phyloP scores from a whole-genome alignment of 2,797 vertebrate species.

The Vipera latastei region DNA sequence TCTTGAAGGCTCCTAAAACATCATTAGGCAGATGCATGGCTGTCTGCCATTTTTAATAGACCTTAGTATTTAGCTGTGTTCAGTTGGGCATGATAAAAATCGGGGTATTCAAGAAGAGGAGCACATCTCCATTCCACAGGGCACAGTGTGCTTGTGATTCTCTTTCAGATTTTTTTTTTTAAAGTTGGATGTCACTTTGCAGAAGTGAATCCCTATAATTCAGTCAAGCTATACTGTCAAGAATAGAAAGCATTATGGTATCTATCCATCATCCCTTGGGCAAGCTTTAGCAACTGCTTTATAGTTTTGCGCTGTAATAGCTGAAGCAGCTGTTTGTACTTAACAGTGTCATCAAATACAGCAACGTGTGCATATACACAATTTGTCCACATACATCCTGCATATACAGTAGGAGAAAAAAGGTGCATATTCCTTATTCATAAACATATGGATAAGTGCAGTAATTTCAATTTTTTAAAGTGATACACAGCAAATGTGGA shows the following conservation, averaged over 20 bases:
- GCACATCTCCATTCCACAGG: not conserved
- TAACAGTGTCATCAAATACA: not conserved
- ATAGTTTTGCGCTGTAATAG: not conserved
- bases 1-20: conserved; percentile 24
- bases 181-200: not conserved
- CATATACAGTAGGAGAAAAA: too few relatives aligned
- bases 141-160: not conserved
- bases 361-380: not conserved
- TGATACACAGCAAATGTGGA: not conserved
- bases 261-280: not conserved
- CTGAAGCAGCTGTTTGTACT: not conserved
- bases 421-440: not conserved
- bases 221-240: not conserved
- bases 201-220: conserved; percentile 17
- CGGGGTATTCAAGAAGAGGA: conserved; percentile 27
- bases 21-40: conserved; percentile 33
- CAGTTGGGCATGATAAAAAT: conserved; percentile 17
- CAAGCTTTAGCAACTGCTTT: not conserved
- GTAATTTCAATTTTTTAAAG: not conserved
- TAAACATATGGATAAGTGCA: not conserved
- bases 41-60: not conserved
- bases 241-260: not conserved
- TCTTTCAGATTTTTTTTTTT: not conserved
- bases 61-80: not conserved
- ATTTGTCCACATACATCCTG: not conserved